Evolutionary conservation across 2,797 vertebrate genomes (phyloP), one percentile per base, ranked within the genome.

Genomic region (Argyrosomus regius): DNA sequence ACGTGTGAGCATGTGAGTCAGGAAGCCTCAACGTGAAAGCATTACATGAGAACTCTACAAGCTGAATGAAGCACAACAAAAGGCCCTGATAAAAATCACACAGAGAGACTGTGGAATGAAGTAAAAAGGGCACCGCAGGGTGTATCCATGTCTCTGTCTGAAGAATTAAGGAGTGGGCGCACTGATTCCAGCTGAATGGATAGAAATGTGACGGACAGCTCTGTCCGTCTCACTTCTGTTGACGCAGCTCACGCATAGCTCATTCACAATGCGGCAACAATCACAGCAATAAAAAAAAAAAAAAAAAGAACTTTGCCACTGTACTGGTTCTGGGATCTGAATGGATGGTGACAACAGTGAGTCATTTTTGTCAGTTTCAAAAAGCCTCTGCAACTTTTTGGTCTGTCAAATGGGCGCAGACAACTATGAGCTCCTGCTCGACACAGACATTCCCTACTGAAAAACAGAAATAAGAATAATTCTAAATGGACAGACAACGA

Each of bases 341-440:
- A 62, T 31, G 48, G 62, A 68, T 54, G 62, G 56, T 45, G 74
- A 80, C 77, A 68, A 35, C 28, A 24, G 13, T 45, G 60, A 77
- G 67, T 69, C 63, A 45, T 54, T 46, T 52, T 50, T 74, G 71
- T 58, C 20, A 43, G 31, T 22, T 70, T 50, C 16, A 3, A 54
- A 56, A 26, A 24, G 45, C 43, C 48, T 57, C 9, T 24, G 7
- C 24, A 58, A 67, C 45, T 35, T 71, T 57, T 43, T 50, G 58
- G 24, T 56, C 57, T 62, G 48, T 61, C 62, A 22, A 41, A 24
- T n/a, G 41, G 52, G 69, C 9, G 48, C 17, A 76, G 11, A 66
- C 18, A 4, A 22, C 22, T 5, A 24, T 13, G 3, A 13, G 0
- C 14, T n/a, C 10, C 22, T 43, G 28, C 26, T 73, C 49, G 11